These are phyloP conservation scores for Siphamia tubifer DNA, from an alignment of 2,113 vertebrate genomes.

Conservation along the genomic window DNA sequence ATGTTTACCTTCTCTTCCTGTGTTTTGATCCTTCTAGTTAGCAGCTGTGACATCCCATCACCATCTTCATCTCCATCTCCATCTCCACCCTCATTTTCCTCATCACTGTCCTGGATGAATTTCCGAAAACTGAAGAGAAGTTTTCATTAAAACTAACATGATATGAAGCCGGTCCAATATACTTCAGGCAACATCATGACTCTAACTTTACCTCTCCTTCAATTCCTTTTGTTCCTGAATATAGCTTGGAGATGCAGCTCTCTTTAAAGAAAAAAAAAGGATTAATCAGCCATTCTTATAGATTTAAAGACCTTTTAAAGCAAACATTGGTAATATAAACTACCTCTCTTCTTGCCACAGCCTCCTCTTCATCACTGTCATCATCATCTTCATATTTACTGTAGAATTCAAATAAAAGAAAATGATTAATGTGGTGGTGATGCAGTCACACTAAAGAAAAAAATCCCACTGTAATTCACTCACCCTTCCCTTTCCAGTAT, in stretches of 20 bases:
- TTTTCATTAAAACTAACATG: not conserved
- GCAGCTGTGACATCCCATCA: slow-evolving; percentile 56
- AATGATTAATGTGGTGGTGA: no score
- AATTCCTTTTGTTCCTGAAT: slow-evolving; percentile 87
- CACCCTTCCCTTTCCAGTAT: slow-evolving; percentile 90
- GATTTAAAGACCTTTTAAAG: not conserved
- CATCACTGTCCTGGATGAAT: slow-evolving; percentile 85
- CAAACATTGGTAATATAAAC: no score
- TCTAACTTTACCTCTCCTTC: slow-evolving; percentile 81
- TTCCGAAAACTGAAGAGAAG: slow-evolving; percentile 78
- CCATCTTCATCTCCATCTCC: slow-evolving; percentile 16
- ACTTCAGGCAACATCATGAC: not conserved
- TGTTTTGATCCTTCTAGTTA: slow-evolving; percentile 81
- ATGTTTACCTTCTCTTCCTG: slow-evolving; percentile 83
- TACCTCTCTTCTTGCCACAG: slow-evolving; percentile 63
- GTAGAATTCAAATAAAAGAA: not conserved
- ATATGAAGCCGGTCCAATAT: no score
- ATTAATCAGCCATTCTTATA: not conserved
- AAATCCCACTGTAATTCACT: slow-evolving; percentile 25
- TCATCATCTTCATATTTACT: slow-evolving; percentile 92
- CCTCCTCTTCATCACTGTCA: slow-evolving; percentile 76
- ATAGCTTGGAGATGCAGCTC: slow-evolving; percentile 82
- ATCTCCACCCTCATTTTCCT: slow-evolving; percentile 38
- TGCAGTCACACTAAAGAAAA: not conserved
- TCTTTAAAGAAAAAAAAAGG: slow-evolving; percentile 47